Evolutionary conservation across 2,888 invertebrate genomes (phyloP).

Genomic region (Zygothrica quintamaculata): DNA sequence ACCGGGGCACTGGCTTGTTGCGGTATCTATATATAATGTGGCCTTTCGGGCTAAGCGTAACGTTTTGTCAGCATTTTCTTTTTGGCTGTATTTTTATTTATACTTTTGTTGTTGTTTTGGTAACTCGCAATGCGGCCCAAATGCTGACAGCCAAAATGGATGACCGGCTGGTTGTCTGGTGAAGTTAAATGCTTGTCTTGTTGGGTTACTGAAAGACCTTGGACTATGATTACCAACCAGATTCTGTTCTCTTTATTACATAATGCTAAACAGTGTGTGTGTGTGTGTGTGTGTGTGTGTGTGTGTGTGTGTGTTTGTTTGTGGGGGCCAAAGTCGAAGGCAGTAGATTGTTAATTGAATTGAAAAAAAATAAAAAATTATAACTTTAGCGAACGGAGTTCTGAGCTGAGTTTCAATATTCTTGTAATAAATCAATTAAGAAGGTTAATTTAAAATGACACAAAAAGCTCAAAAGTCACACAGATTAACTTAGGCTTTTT

Average conservation of each 20-base stretch:
- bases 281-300: conserved; percentile 12
- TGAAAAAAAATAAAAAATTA: conserved; percentile 42
- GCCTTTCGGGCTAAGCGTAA: conserved; percentile 56
- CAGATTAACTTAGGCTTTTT: not conserved
- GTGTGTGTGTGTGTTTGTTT: conserved; percentile 19
- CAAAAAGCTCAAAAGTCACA: not conserved
- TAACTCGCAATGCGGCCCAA: conserved; percentile 39
- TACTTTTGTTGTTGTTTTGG: conserved; percentile 19
- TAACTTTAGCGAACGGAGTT: conserved; percentile 10
- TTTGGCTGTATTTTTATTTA: conserved; percentile 12
- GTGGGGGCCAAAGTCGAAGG: conserved; percentile 59
- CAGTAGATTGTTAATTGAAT: conserved; percentile 72
- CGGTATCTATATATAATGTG: conserved; percentile 13
- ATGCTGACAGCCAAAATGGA: conserved; percentile 73
- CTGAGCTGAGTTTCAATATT: conserved; percentile 4
- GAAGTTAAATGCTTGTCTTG: conserved; percentile 51
- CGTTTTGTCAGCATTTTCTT: conserved; percentile 59
- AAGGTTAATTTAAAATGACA: not conserved
- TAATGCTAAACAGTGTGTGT: conserved; percentile 40
- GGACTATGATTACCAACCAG: conserved; percentile 59
- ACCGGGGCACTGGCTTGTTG: conserved; percentile 31
- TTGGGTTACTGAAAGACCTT: conserved; percentile 59
- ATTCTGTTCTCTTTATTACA: conserved; percentile 71
- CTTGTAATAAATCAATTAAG: conserved; percentile 3
- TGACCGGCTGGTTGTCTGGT: conserved; percentile 51